Percentiles rank a stretch among this genome's conserved stretches.
Evolutionary conservation across 2,113 vertebrate species (phyloP).

Genomic region (Myanophis thanlyinensis): DNA sequence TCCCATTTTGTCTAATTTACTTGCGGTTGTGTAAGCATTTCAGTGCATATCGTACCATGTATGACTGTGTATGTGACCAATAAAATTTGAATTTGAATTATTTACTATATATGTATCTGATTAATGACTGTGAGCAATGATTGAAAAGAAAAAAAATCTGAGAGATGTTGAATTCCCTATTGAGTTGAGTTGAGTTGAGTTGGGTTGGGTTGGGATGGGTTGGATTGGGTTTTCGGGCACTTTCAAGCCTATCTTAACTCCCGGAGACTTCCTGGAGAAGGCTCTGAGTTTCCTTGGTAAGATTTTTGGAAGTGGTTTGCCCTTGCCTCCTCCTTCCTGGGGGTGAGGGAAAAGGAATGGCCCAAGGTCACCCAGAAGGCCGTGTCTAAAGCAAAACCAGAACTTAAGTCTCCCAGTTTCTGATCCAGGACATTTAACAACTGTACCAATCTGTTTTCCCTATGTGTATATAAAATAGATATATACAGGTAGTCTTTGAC

Average conservation of each 20-base stretch:
- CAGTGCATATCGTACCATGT: too few species aligned
- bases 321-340: not conserved
- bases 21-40: too few species aligned
- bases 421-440: not conserved
- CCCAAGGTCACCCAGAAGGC: not conserved
- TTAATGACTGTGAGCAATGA: not conserved
- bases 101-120: not conserved
- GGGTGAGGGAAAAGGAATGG: not conserved
- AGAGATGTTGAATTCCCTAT: not conserved
- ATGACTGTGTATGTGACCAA: too few species aligned
- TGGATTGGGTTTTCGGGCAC: too few species aligned
- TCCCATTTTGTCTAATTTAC: too few species aligned
- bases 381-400: not conserved
- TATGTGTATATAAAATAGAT: not conserved
- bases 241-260: not conserved
- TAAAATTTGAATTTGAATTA: too few species aligned
- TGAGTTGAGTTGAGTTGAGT: not conserved
- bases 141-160: not conserved
- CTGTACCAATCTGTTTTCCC: not conserved
- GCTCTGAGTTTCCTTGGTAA: not conserved
- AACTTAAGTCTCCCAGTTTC: not conserved
- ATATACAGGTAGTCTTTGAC: not conserved
- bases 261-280: not conserved
- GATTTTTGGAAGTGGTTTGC: too few species aligned
- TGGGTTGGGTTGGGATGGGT: not conserved